Evolutionary conservation across 2,888 invertebrate genomes (phyloP), one percentile per base, ranked within the genome.

Genomic region (Xestia ashworthii): DNA sequence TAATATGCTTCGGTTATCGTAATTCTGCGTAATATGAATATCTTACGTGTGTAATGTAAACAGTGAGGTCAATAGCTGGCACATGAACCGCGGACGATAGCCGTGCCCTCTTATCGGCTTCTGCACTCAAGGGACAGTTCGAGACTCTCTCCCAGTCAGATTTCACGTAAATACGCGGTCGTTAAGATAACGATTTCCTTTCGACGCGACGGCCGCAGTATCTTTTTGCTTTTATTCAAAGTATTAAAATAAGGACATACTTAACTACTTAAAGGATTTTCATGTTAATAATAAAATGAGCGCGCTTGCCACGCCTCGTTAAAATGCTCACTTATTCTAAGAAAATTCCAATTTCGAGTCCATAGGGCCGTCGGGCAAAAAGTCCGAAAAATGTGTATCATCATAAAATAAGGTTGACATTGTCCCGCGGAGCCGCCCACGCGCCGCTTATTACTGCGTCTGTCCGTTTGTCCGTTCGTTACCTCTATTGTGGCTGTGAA

Each of bases 331-430:
- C 71, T 83, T 79, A 81, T 86, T 84, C 84, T 86, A 76, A 76
- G 76, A 82, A 82, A 86, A 87, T 84, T 87, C 83, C 67, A 83
- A 76, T 84, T 87, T 83, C 72, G 81, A 82, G 60, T 58, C 80
- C 81, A 76, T 84, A 86, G 90, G 90, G 92, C 92, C 89, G 92
- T 88, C 88, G 81, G 89, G 93, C 89, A 92, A 92, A 93, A 93
- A 92, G 92, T 91, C 88, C 90, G 89, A 91, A 93, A 93, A 94
- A 93, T 91, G 91, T 93, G 89, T 92, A 93, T 92, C 93, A 92
- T 95, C 95, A 96, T 96, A 96, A n/a, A 96, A 96, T 96, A 96
- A 95, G 94, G 95, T 95, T 95, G 96, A 96, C 96, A 95, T 94
- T 94, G 65, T 65, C 65, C 65, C 44, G 65, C 65, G 65, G 93